These are phyloP conservation scores for Nicator chloris DNA, from an alignment of 2,113 vertebrate species.

Conservation along the genomic window DNA sequence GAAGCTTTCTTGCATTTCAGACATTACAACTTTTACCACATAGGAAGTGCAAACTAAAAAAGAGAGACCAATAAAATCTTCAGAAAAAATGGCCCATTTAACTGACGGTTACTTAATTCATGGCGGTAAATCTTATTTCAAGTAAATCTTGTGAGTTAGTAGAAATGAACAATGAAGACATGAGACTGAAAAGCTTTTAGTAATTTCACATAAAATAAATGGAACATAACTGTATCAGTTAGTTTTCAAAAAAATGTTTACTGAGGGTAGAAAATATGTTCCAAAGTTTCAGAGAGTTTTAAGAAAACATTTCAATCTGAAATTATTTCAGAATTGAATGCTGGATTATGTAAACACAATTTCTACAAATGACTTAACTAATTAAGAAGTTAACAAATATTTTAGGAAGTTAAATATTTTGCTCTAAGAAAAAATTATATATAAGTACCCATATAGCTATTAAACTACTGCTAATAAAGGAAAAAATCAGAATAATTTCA, in stretches of 20 bases:
- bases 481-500: not conserved
- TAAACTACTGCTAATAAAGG: not conserved
- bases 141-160: not conserved
- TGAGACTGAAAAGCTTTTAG: not conserved
- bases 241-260: not conserved
- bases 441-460: not conserved
- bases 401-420: not conserved
- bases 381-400: not conserved
- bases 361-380: not conserved
- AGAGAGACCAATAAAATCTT: not conserved
- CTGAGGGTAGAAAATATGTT: not conserved
- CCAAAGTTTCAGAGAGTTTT: not conserved
- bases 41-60: not conserved
- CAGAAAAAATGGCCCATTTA: not conserved
- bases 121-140: not conserved
- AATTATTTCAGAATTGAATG: not conserved
- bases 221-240: not conserved
- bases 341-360: not conserved
- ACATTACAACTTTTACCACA: not conserved
- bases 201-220: not conserved
- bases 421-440: not conserved
- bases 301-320: not conserved
- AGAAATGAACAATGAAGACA: not conserved
- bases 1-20: not conserved
- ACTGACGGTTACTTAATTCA: not conserved